Conservation (phyloP, 2,797 vertebrate genomes). For the Mycteria americana region DNA sequence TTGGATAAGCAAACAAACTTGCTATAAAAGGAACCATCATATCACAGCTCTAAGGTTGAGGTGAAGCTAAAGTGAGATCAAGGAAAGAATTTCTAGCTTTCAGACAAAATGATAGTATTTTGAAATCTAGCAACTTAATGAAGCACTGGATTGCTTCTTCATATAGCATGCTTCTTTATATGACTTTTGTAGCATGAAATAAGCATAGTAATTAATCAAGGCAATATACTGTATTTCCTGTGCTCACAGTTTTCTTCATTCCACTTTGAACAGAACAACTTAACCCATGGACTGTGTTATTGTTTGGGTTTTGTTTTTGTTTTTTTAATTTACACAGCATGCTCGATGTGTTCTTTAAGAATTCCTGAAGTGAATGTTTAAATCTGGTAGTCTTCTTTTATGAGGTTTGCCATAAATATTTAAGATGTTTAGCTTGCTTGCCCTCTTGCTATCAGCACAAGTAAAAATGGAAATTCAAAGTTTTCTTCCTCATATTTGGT, state of each 20-base stretch:
- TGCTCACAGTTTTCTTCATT: background rate
- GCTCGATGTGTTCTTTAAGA: background rate
- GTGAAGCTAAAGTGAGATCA: background rate
- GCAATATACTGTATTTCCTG: background rate
- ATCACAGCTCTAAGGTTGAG: background rate
- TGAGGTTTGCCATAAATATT: background rate
- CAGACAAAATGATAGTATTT: background rate
- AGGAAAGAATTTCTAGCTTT: background rate
- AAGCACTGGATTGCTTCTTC: background rate
- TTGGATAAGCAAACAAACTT: background rate
- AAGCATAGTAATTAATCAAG: background rate
- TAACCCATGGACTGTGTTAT: background rate
- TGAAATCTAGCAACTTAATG: background rate
- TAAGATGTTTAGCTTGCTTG: background rate
- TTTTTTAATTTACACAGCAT: background rate
- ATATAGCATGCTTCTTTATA: background rate
- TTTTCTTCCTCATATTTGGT: background rate
- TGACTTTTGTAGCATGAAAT: background rate
- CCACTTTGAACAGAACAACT: background rate
- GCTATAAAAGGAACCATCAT: background rate
- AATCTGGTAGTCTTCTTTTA: background rate
- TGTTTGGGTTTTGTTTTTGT: background rate
- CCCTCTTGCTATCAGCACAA: background rate
- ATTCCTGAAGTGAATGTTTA: background rate
- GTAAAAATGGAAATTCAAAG: background rate